Evolutionary conservation across 2,113 vertebrate species (phyloP).

Genomic region (Megaceryle torquata): DNA sequence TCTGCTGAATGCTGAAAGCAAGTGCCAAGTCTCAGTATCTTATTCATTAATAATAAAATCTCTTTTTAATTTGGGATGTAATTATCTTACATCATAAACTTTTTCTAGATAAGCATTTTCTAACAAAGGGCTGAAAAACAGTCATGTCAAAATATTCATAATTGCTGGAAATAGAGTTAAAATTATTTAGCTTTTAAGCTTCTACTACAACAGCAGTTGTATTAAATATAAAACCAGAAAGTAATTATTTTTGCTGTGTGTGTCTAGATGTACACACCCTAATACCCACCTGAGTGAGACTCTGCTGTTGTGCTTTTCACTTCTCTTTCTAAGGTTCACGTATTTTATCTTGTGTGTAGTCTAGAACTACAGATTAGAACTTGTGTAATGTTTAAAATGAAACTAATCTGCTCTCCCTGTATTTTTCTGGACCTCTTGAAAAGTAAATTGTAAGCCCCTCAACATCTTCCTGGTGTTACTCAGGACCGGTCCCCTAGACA

Average conservation of each 20-base stretch:
- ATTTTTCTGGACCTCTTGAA: neutral
- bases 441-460: neutral
- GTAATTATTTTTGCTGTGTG: accelerated
- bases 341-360: neutral
- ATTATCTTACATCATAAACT: neutral
- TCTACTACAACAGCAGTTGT: neutral
- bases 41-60: neutral
- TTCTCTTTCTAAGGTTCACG: neutral
- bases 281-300: neutral
- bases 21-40: neutral
- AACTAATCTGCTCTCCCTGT: neutral
- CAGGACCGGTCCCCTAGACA: neutral
- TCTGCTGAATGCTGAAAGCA: neutral
- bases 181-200: neutral
- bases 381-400: neutral
- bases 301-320: neutral
- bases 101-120: neutral
- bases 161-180: neutral
- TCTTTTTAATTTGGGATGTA: neutral
- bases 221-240: neutral
- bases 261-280: neutral
- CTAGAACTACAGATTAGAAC: too few relatives aligned
- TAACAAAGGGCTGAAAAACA: neutral
- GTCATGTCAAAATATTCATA: neutral
- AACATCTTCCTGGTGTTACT: neutral